These are phyloP conservation scores for Danio tinwini DNA, from an alignment of 2,797 vertebrate genomes.

Conservation along the genomic window DNA sequence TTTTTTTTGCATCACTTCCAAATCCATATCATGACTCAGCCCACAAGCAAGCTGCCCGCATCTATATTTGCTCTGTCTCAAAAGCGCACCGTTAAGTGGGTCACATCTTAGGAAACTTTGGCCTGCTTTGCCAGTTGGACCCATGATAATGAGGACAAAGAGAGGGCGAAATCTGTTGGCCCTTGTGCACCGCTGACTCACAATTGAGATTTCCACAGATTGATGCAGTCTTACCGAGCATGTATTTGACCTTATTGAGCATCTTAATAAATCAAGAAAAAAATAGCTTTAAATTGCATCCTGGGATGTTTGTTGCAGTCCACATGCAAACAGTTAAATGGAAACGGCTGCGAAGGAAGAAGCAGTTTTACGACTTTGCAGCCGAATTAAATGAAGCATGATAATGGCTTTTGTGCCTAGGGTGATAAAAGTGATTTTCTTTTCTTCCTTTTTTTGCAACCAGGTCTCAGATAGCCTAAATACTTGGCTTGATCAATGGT, in stretches of 20 bases:
- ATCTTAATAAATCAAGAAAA: slow-evolving; percentile 39
- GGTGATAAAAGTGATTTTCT: slow-evolving; percentile 49
- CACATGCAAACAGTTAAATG: slow-evolving; percentile 54
- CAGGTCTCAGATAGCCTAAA: slow-evolving; percentile 37
- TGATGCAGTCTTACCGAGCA: slow-evolving; percentile 73
- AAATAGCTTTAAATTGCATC: background rate
- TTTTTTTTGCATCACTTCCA: slow-evolving; percentile 40
- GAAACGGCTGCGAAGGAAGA: slow-evolving; percentile 68
- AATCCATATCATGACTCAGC: slow-evolving; percentile 64
- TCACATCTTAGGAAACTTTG: slow-evolving; percentile 62
- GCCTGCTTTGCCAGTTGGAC: slow-evolving; percentile 67
- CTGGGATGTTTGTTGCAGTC: slow-evolving; percentile 58
- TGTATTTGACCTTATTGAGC: slow-evolving; percentile 1
- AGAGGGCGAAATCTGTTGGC: slow-evolving; percentile 56
- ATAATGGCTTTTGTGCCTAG: slow-evolving; percentile 63
- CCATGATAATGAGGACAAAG: slow-evolving; percentile 72
- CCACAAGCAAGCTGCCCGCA: slow-evolving; percentile 52
- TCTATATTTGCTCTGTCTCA: slow-evolving; percentile 70
- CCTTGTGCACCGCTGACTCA: slow-evolving; percentile 68
- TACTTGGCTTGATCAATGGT: slow-evolving; percentile 14
- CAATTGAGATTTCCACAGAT: slow-evolving; percentile 70
- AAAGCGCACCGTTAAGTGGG: slow-evolving; percentile 63
- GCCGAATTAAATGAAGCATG: slow-evolving; percentile 67
- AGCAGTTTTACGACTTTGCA: slow-evolving; percentile 64
- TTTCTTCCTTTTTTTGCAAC: slow-evolving; percentile 28